Base-by-base conservation (phyloP, 2,113 vertebrate species). In the Lonchura striata region DNA sequence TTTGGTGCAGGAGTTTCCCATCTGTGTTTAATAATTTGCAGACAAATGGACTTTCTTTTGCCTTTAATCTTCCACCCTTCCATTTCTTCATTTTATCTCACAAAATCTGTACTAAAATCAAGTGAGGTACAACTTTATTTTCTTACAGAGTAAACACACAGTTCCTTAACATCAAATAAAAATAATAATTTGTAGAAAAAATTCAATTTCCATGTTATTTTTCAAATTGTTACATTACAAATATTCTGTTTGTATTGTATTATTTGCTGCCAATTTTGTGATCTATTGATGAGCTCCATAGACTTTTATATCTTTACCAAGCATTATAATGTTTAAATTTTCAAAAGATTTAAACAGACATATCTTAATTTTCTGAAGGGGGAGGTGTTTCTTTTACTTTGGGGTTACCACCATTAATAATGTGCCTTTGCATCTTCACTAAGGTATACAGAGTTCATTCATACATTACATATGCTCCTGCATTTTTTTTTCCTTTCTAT, bases 1-100 rank as follows among this genome's bases (percentile, higher is more conserved):
- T 97, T 78, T 92, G 50, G 47, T 76, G 44, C 66, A 88, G 31
- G 39, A 90, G 5, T 71, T 93, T 94, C 72, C 80, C 88, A 90
- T 96, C 50, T 94, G 75, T 92, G 82, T 91, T 93, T 84, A 88
- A 89, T 95, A 94, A 96, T 96, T 95, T 96, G 81, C 66, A 66
- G 39, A 42, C 23, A 94, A 90, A 44, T 82, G 56, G 69, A 90
- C 53, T 90, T 89, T 33, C 11, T 52, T 87, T 88, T 90, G 68
- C 50, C 47, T 93, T 95, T 92, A 56, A 53, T 92, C 71, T 90
- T 18, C 16, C 10, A 82, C 44, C 33, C 33, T 82, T 64, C 31
- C 13, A 17, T 88, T 88, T 83, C 41, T 96, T 81, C 74, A 6
- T 54, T 95, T 90, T 75, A 83, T 31, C 4, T 83, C 33, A 53